These are phyloP conservation scores for Chondrilla cf. caribensis DNA, from an alignment of 37 sponge, comb jelly and placozoan species.

Conservation along the genomic window DNA sequence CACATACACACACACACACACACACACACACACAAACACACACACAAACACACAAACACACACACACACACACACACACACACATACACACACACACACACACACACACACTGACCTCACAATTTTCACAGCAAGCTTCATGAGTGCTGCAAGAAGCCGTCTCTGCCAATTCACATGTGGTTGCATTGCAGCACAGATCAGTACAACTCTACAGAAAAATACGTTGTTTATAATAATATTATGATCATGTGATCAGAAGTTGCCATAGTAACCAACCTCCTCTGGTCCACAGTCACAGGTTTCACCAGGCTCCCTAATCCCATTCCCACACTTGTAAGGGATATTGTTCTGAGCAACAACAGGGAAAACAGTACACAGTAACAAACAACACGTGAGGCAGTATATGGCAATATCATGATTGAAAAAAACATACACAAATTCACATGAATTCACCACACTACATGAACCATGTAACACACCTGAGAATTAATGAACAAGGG, in stretches of 20 bases:
- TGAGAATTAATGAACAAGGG: background rate
- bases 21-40: constrained; percentile 11
- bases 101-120: constrained; percentile 15
- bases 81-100: constrained; percentile 19
- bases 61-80: constrained; percentile 21
- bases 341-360: background rate
- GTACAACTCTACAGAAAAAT: constrained; percentile 41
- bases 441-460: no score
- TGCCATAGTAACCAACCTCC: background rate
- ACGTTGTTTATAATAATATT: background rate
- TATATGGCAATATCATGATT: background rate
- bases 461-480: no score
- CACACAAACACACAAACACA: constrained; percentile 11
- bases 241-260: background rate
- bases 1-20: constrained; percentile 13
- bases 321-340: constrained; percentile 71
- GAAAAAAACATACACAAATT: no score
- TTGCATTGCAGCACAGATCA: constrained; percentile 85
- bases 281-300: constrained; percentile 76
- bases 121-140: constrained; percentile 50
- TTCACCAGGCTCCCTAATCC: constrained; percentile 67
- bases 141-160: constrained; percentile 44
- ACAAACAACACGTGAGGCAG: background rate
- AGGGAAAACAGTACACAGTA: background rate
- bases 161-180: constrained; percentile 36